These are phyloP conservation scores for Drosophila yooni DNA, from an alignment of 2,888 invertebrate genomes.

Conservation along the genomic window DNA sequence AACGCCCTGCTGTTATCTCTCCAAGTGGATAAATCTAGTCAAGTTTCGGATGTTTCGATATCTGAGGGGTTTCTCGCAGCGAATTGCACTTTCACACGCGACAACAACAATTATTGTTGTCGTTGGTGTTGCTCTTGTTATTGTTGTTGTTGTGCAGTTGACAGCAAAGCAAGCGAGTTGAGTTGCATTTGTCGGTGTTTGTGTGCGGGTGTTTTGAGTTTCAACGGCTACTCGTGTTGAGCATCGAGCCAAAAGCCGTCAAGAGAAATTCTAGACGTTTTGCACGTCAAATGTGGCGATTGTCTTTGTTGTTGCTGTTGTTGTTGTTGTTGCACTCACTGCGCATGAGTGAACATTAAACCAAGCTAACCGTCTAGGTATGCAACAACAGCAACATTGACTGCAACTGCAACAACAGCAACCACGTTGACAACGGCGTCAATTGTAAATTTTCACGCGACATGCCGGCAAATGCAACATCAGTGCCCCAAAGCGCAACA, in stretches of 20 bases:
- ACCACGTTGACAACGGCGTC: conserved; percentile 63
- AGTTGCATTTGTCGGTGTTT: conserved; percentile 29
- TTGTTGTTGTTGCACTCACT: conserved; percentile 53
- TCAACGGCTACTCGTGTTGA: conserved; percentile 76
- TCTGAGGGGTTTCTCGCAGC: conserved; percentile 14
- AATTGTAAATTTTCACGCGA: conserved; percentile 76
- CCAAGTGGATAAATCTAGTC: conserved; percentile 31
- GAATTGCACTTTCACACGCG: conserved; percentile 66
- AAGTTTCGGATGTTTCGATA: conserved; percentile 19
- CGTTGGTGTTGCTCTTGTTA: conserved; percentile 2
- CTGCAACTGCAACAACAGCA: conserved; percentile 30
- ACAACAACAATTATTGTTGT: conserved; percentile 26
- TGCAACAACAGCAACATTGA: conserved; percentile 32
- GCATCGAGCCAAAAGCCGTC: conserved; percentile 64
- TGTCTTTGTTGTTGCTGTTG: conserved; percentile 27
- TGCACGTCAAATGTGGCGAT: conserved; percentile 68
- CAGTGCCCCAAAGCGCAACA: conserved; percentile 35
- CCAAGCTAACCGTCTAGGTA: conserved; percentile 46
- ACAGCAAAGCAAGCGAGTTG: conserved; percentile 16
- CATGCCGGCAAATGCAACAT: conserved; percentile 70
- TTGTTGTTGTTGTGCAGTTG: conserved; percentile 32
- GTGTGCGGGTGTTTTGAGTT: conserved; percentile 70
- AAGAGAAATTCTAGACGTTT: conserved; percentile 79
- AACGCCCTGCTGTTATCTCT: conserved; percentile 14
- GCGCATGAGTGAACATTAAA: conserved; percentile 80